A percentile compares a stretch with the other conserved stretches of the same genome.
Conservation (phyloP, 2,888 invertebrate species). For the Diaperis boleti region DNA sequence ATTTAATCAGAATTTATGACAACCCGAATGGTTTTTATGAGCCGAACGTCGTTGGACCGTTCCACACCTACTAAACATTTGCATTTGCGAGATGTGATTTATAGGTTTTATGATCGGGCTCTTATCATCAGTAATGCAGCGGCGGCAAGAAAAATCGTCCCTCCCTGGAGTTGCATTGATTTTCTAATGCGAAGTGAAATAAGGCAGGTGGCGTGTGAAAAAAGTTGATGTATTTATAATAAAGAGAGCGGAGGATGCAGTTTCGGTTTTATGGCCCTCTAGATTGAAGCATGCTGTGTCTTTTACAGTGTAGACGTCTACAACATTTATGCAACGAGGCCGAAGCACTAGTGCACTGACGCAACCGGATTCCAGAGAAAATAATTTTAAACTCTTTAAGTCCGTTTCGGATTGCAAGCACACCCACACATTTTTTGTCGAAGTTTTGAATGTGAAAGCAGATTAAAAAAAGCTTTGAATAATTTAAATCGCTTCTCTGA, state of each 20-base stretch:
- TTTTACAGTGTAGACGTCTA: too few relatives aligned
- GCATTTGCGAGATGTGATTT: conserved; percentile 29
- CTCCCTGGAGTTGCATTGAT: conserved; percentile 18
- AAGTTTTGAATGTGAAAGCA: too few relatives aligned
- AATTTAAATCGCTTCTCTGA: too few relatives aligned
- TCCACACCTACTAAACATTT: conserved; percentile 10
- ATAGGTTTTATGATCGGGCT: conserved; percentile 24
- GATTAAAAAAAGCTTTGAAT: too few relatives aligned
- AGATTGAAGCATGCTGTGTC: too few relatives aligned
- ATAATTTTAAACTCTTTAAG: too few relatives aligned
- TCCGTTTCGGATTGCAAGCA: too few relatives aligned
- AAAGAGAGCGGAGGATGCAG: neutral
- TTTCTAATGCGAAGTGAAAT: conserved; percentile 18
- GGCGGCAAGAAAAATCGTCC: conserved; percentile 16
- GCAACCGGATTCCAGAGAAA: too few relatives aligned
- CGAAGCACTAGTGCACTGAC: too few relatives aligned
- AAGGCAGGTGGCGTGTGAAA: neutral
- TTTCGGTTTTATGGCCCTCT: too few relatives aligned
- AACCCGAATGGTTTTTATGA: conserved; percentile 4
- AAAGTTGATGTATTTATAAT: neutral
- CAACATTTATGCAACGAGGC: too few relatives aligned
- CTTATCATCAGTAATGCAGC: conserved; percentile 27
- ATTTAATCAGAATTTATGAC: conserved; percentile 1
- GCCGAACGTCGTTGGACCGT: conserved; percentile 1
- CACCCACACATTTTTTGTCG: too few relatives aligned